Conservation (phyloP, 1,140 invertebrate species). For the Adoxophyes honmai region DNA sequence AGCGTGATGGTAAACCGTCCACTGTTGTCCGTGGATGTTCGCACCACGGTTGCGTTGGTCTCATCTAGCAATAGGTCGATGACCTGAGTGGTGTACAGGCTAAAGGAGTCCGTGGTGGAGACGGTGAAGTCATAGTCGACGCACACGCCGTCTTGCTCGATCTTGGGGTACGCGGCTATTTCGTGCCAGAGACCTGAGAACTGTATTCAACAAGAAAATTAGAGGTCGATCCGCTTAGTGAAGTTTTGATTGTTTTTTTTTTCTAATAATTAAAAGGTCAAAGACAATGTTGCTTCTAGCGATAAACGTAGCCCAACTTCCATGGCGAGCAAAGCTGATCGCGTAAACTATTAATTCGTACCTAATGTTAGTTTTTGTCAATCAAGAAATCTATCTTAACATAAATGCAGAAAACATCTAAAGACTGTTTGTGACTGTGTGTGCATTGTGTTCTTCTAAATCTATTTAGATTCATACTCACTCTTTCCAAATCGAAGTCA, state of each 20-base stretch:
- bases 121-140: conserved; percentile 41
- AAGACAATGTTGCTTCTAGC: no score
- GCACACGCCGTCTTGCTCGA: conserved; percentile 41
- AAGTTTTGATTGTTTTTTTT: no score
- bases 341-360: no score
- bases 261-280: no score
- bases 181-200: conserved; percentile 53
- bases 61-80: conserved; percentile 22
- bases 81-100: conserved; percentile 34
- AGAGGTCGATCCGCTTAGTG: no score
- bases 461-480: background rate
- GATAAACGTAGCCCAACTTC: no score
- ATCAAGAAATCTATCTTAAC: no score
- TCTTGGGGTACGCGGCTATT: conserved; percentile 49
- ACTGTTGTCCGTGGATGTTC: conserved; percentile 30
- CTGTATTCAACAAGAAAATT: conserved; percentile 21
- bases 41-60: conserved; percentile 27
- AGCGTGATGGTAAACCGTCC: conserved; percentile 34
- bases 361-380: no score
- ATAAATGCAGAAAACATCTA: no score
- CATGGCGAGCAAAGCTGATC: no score
- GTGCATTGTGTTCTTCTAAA: no score
- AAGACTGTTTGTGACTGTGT: no score
- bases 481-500: conserved; percentile 39
- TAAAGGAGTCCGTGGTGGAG: conserved; percentile 21